Conservation (phyloP, 2,113 vertebrate species). For the Phocoena phocoena region DNA sequence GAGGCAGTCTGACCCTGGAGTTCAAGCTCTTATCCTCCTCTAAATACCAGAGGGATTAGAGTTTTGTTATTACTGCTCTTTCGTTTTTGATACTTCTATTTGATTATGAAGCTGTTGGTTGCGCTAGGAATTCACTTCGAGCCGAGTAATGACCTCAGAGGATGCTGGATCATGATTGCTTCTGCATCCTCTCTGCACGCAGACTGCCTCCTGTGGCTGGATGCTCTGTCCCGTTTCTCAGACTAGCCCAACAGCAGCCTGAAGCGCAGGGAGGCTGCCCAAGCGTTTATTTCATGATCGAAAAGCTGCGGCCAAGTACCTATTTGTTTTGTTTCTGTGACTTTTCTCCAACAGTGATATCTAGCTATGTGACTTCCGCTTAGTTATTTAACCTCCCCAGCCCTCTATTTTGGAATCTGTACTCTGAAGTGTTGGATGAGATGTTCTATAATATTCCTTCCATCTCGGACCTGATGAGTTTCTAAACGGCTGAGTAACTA, state of each 20-base stretch:
- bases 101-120: slow-evolving; percentile 28
- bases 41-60: slow-evolving; percentile 29
- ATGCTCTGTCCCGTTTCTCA: background rate
- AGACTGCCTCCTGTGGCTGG: background rate
- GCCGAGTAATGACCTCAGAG: slow-evolving; percentile 24
- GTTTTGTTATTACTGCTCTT: slow-evolving; percentile 37
- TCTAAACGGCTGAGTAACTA: background rate
- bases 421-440: background rate
- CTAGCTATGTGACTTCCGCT: background rate
- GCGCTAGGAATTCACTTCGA: slow-evolving; percentile 51
- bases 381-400: background rate
- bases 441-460: background rate
- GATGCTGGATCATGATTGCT: background rate
- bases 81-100: slow-evolving; percentile 36
- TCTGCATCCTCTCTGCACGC: background rate
- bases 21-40: background rate
- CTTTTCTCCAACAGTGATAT: background rate
- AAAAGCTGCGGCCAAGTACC: background rate
- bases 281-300: background rate
- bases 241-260: accelerated
- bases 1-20: slow-evolving; percentile 22
- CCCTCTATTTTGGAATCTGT: background rate
- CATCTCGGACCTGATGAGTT: background rate
- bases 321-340: background rate
- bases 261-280: background rate